phyloP scores from a whole-genome alignment of 2,888 invertebrate species.

The Aethes cnicana region DNA sequence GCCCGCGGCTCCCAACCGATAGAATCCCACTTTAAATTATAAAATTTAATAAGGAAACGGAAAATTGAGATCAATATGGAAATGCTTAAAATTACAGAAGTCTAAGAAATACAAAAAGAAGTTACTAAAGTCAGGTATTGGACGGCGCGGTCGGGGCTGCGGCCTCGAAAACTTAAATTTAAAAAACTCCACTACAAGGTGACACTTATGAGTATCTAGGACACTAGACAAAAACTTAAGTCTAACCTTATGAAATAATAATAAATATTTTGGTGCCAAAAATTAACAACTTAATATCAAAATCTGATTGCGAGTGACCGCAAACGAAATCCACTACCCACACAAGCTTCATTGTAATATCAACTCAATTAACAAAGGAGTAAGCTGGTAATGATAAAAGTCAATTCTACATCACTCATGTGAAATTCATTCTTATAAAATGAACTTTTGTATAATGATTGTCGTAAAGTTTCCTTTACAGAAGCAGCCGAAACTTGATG shows the following conservation, averaged over 20 bases:
- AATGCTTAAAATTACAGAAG: slow-evolving; percentile 40
- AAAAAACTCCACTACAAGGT: slow-evolving; percentile 71
- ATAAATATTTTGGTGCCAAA: slow-evolving; percentile 77
- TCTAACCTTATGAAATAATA: slow-evolving; percentile 69
- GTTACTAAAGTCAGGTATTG: slow-evolving; percentile 39
- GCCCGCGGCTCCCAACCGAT: slow-evolving; percentile 50
- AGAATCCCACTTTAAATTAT: slow-evolving; percentile 47
- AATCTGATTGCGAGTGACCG: slow-evolving; percentile 65
- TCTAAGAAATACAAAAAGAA: slow-evolving; percentile 35
- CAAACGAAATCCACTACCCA: slow-evolving; percentile 73
- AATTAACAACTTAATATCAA: slow-evolving; percentile 58
- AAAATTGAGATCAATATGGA: slow-evolving; percentile 62
- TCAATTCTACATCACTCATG: slow-evolving; percentile 20
- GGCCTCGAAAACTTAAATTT: slow-evolving; percentile 75
- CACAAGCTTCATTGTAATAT: slow-evolving; percentile 62
- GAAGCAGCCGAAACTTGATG: slow-evolving; percentile 7
- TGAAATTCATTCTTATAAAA: slow-evolving; percentile 26
- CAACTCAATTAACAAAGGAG: slow-evolving; percentile 27
- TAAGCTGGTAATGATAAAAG: slow-evolving; percentile 25
- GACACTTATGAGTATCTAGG: slow-evolving; percentile 76
- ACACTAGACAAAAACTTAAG: slow-evolving; percentile 78
- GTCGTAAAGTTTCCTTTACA: slow-evolving; percentile 23
- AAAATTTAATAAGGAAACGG: slow-evolving; percentile 47
- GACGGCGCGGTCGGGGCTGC: slow-evolving; percentile 56
- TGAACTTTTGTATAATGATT: slow-evolving; percentile 7